These are phyloP conservation scores for Patella depressa DNA, from an alignment of 2,888 invertebrate genomes.

Conservation along the genomic window DNA sequence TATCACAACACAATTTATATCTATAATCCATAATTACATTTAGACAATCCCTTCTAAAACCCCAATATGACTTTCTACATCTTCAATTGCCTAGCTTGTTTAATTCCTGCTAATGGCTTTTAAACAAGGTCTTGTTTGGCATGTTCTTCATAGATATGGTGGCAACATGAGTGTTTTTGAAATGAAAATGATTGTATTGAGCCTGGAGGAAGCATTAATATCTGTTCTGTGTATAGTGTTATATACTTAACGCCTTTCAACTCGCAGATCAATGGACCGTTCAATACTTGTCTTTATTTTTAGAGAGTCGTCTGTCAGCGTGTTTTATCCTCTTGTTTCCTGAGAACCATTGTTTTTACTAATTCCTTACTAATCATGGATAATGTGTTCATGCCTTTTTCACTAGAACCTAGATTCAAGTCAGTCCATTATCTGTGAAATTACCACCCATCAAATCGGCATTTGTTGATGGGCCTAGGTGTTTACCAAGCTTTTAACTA, in stretches of 20 bases:
- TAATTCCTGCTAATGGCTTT: not conserved
- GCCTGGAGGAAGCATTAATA: too few relatives aligned
- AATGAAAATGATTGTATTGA: too few relatives aligned
- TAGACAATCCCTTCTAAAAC: too few relatives aligned
- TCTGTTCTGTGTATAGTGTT: too few relatives aligned
- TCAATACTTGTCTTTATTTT: too few relatives aligned
- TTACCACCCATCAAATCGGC: not conserved
- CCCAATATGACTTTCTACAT: too few relatives aligned
- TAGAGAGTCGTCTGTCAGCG: too few relatives aligned
- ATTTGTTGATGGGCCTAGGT: not conserved
- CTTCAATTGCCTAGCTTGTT: not conserved
- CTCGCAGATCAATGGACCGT: too few relatives aligned
- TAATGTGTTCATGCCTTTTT: slow-evolving; percentile 7
- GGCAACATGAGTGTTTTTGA: not conserved
- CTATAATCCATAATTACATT: too few relatives aligned
- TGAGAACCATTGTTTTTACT: slow-evolving; percentile 2
- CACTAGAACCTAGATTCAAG: not conserved
- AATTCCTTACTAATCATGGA: slow-evolving; percentile 1
- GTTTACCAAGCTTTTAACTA: slow-evolving; percentile 4
- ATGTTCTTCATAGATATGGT: not conserved
- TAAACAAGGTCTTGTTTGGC: not conserved
- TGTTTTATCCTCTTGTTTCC: not conserved
- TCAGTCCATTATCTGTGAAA: slow-evolving; percentile 1
- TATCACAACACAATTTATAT: too few relatives aligned
- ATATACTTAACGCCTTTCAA: too few relatives aligned